Base-by-base conservation (phyloP, 2,888 invertebrate genomes). In the Coecobrya sp. region DNA sequence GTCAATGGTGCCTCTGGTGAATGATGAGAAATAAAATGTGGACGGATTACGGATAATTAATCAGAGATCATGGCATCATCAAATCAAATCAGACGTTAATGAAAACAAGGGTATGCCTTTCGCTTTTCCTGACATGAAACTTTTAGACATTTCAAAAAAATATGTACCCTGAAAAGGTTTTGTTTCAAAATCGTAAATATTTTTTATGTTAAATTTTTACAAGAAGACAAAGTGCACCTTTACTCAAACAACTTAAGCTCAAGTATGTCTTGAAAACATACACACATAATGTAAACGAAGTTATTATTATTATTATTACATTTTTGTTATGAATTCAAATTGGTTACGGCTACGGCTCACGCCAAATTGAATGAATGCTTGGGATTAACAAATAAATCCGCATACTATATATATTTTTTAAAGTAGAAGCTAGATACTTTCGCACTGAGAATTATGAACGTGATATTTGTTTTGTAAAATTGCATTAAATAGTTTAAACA, bases 401-500 rank as follows among this genome's bases (percentile, higher is more conserved):
- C 36, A 36, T 36, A 2, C 0, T 11, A 25, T 68, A n/a, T 36
- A 36, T 2, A 7, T 36, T 36, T 36, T 36, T 36, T 16, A 52
- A 11, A 52, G 49, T 55, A 55, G 4, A 5, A 59, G 59, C 1
- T 59, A n/a, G 1, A 25, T 7, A 30, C 36, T 68, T 68, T 68
- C 30, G 68, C 68, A 25, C 30, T 16, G 2, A 55, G 55, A 55
- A n/a, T 68, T 36, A 16, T 16, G 30, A 25, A 42, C 42, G 30
- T n/a, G 42, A 30, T 30, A n/a, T 73, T 73, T 73, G 70, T 73
- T 73, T 73, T 19, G 52, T 59, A 82, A 82, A 82, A 59, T 30
- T 13, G 49, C 52, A 79, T 79, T 79, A 79, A 25, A 52, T 27
- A 13, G 19, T 19, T 19, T 27, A 13, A 25, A 65, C 11, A 30